These are phyloP conservation scores for Dynastes maya DNA, from an alignment of 2,888 invertebrate genomes.

Conservation along the genomic window DNA sequence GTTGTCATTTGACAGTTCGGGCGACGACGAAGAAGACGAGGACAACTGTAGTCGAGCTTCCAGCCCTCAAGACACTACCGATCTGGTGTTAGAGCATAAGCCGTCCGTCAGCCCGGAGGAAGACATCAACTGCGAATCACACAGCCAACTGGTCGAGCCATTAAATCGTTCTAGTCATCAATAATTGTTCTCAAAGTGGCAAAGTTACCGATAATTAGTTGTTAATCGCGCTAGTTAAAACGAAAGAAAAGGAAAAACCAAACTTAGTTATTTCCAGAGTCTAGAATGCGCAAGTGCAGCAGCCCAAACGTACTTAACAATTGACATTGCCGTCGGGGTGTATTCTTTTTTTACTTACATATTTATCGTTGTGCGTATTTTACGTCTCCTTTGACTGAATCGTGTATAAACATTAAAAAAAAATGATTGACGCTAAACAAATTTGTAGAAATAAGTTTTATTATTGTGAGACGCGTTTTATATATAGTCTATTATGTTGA, in stretches of 20 bases:
- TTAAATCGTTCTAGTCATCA: constrained; percentile 53
- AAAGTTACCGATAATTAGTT: constrained; percentile 26
- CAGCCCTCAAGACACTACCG: constrained; percentile 73
- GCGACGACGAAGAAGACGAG: constrained; percentile 64
- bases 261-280: neutral
- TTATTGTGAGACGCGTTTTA: neutral
- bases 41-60: constrained; percentile 77
- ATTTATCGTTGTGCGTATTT: neutral
- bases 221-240: neutral
- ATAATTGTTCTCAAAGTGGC: constrained; percentile 30
- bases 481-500: constrained; percentile 5
- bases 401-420: constrained; percentile 5
- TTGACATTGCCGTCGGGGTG: constrained; percentile 13
- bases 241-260: too few species aligned
- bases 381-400: constrained; percentile 4
- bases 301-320: neutral
- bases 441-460: neutral
- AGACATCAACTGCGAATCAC: constrained; percentile 64
- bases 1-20: constrained; percentile 70
- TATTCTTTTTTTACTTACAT: neutral
- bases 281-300: constrained; percentile 27
- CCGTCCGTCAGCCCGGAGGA: constrained; percentile 11
- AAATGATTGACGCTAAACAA: neutral
- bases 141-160: constrained; percentile 54
- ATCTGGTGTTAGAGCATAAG: constrained; percentile 70